Percentiles rank a stretch among this genome's conserved stretches.
These are phyloP conservation scores for Metopia argyrocephala DNA, from an alignment of 2,888 invertebrate genomes.

Conservation along the genomic window DNA sequence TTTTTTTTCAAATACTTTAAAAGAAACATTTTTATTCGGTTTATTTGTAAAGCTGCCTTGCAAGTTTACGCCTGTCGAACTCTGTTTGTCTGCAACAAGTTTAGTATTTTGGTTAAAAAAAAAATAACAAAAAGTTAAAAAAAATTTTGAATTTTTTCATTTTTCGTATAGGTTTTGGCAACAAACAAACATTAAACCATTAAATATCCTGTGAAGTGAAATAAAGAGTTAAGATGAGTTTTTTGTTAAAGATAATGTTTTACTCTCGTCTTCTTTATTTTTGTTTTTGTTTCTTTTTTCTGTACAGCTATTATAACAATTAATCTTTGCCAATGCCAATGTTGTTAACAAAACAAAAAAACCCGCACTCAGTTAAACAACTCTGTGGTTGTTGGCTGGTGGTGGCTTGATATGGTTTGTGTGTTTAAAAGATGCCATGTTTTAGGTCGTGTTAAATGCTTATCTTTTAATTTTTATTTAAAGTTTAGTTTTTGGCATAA, in stretches of 20 bases:
- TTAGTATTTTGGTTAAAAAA: conserved; percentile 46
- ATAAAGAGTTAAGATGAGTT: conserved; percentile 38
- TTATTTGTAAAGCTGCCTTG: conserved; percentile 62
- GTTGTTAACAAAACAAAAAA: conserved; percentile 73
- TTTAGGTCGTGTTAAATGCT: conserved; percentile 76
- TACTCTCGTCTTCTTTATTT: not conserved
- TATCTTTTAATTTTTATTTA: conserved; percentile 76
- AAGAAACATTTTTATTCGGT: conserved; percentile 51
- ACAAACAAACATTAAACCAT: conserved; percentile 49
- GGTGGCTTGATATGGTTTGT: too few relatives aligned
- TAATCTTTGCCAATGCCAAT: conserved; percentile 78
- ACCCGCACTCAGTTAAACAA: conserved; percentile 37
- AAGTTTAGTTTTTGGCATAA: conserved; percentile 61
- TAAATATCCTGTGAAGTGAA: conserved; percentile 58
- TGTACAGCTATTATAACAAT: conserved; percentile 71
- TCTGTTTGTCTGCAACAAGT: conserved; percentile 70
- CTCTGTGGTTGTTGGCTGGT: not conserved
- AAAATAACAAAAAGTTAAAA: conserved; percentile 27
- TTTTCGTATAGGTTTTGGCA: conserved; percentile 16
- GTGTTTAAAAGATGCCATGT: conserved; percentile 33
- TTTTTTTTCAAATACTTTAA: conserved; percentile 24
- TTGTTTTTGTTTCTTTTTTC: conserved; percentile 9
- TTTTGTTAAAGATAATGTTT: not conserved
- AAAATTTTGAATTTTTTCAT: conserved; percentile 61
- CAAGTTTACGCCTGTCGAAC: conserved; percentile 72